Percentiles rank a stretch among this genome's conserved stretches.
phyloP scores from a whole-genome alignment of 1,140 invertebrate genomes.

The Adoxophyes honmai region DNA sequence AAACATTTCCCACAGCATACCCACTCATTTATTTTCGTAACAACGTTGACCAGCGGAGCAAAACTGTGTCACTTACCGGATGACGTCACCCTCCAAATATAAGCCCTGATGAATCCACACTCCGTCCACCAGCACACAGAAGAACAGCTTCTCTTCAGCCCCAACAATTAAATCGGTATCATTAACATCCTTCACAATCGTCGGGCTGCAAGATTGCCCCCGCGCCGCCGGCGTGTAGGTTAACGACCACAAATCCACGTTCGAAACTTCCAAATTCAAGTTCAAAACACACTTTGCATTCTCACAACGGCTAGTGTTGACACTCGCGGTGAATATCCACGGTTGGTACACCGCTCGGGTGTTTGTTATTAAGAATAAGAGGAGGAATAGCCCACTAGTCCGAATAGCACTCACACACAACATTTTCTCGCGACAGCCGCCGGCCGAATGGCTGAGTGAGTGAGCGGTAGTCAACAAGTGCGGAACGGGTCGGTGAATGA shows the following conservation, averaged over 20 bases:
- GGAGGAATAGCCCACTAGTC: conserved; percentile 62
- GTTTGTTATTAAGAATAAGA: conserved; percentile 56
- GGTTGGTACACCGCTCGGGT: conserved; percentile 40
- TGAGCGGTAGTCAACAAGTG: neutral
- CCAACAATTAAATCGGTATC: conserved; percentile 26
- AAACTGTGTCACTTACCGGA: conserved; percentile 32
- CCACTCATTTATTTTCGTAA: too few relatives aligned
- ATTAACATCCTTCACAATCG: conserved; percentile 20
- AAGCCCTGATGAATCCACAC: conserved; percentile 50
- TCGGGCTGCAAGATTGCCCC: conserved; percentile 29
- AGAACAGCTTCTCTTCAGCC: conserved; percentile 38
- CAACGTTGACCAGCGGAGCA: conserved; percentile 6
- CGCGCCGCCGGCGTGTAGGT: conserved; percentile 35
- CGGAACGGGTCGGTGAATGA: too few relatives aligned
- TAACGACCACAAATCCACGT: conserved; percentile 53
- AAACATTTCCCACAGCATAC: too few relatives aligned
- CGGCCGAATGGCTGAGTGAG: conserved; percentile 5
- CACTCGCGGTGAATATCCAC: conserved; percentile 52
- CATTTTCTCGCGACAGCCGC: conserved; percentile 23
- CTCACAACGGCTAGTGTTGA: conserved; percentile 38
- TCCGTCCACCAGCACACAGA: conserved; percentile 48
- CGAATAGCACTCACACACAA: conserved; percentile 40
- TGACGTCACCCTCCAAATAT: conserved; percentile 62
- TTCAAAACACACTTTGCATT: conserved; percentile 50
- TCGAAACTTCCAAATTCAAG: conserved; percentile 37